A percentile compares a stretch with the other conserved stretches of the same genome.
These are phyloP conservation scores for Ceyx margarethae DNA, from an alignment of 2,113 vertebrate species.

Conservation along the genomic window DNA sequence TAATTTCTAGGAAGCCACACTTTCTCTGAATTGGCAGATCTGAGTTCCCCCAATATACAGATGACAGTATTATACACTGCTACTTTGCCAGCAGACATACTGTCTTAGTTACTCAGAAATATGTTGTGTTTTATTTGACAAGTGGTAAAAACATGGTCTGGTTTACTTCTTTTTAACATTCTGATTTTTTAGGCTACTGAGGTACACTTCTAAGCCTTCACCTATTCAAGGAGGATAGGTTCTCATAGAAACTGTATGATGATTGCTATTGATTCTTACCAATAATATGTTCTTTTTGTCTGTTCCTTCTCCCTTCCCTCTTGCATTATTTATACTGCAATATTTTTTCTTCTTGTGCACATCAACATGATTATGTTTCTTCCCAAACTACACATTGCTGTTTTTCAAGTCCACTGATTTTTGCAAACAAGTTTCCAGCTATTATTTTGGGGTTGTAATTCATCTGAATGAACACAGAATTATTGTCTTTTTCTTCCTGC, in stretches of 20 bases:
- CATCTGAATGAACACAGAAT: not conserved
- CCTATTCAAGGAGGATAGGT: not conserved
- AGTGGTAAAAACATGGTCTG: slow-evolving; percentile 29
- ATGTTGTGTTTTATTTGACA: not conserved
- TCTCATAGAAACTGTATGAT: not conserved
- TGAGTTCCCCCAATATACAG: not conserved
- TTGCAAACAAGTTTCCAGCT: not conserved
- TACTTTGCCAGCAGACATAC: slow-evolving; percentile 17
- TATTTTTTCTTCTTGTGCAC: slow-evolving; percentile 24
- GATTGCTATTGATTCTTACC: not conserved
- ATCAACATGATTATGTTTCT: slow-evolving; percentile 8
- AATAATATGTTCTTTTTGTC: not conserved
- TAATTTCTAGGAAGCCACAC: not conserved
- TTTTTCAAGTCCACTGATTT: slow-evolving; percentile 30
- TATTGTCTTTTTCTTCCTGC: slow-evolving; percentile 26
- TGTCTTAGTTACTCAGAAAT: not conserved
- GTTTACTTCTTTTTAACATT: not conserved
- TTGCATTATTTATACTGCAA: slow-evolving; percentile 14
- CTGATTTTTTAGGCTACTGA: slow-evolving; percentile 3
- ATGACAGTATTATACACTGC: not conserved
- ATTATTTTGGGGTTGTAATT: slow-evolving; percentile 2
- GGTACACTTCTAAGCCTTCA: not conserved
- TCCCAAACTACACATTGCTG: not conserved
- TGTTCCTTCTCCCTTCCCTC: not conserved
- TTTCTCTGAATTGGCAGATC: not conserved